These are phyloP conservation scores for Shargacucullia verbasci DNA, from an alignment of 2,888 invertebrate genomes.

Conservation along the genomic window DNA sequence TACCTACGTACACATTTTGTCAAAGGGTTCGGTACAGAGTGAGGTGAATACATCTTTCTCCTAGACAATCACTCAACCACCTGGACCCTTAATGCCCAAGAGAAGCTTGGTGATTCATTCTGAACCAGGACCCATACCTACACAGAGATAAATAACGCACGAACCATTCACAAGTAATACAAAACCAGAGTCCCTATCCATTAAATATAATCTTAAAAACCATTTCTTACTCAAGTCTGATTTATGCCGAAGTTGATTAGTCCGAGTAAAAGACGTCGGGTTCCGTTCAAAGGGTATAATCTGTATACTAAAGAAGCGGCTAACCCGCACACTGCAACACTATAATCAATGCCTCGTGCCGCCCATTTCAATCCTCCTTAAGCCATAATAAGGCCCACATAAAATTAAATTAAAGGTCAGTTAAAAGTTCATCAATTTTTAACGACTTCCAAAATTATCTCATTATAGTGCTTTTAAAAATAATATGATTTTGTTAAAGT, in stretches of 20 bases:
- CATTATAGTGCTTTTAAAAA: slow-evolving; percentile 47
- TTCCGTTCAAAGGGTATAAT: slow-evolving; percentile 57
- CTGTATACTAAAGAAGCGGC: slow-evolving; percentile 67
- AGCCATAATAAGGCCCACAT: slow-evolving; percentile 58
- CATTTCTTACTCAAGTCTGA: slow-evolving; percentile 43
- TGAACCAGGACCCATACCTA: too few relatives aligned
- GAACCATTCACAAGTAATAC: slow-evolving; percentile 8
- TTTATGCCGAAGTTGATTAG: slow-evolving; percentile 54
- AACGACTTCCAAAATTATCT: slow-evolving; percentile 53
- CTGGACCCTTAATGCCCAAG: too few relatives aligned
- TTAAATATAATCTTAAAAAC: slow-evolving; percentile 44
- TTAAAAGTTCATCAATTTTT: slow-evolving; percentile 69
- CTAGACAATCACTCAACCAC: too few relatives aligned
- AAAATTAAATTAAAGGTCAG: slow-evolving; percentile 69
- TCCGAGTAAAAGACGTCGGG: slow-evolving; percentile 29
- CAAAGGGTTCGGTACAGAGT: too few relatives aligned
- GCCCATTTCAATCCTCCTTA: slow-evolving; percentile 65
- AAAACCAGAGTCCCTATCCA: slow-evolving; percentile 19
- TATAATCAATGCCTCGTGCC: slow-evolving; percentile 66
- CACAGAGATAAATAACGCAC: slow-evolving; percentile 11
- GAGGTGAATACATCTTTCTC: too few relatives aligned
- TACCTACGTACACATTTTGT: too few relatives aligned
- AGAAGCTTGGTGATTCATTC: too few relatives aligned
- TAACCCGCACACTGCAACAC: slow-evolving; percentile 46
- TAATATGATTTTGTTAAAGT: slow-evolving; percentile 37